Percentiles rank a stretch among this genome's conserved stretches.
phyloP scores from a whole-genome alignment of 2,797 vertebrate genomes.

The Cygnus olor region DNA sequence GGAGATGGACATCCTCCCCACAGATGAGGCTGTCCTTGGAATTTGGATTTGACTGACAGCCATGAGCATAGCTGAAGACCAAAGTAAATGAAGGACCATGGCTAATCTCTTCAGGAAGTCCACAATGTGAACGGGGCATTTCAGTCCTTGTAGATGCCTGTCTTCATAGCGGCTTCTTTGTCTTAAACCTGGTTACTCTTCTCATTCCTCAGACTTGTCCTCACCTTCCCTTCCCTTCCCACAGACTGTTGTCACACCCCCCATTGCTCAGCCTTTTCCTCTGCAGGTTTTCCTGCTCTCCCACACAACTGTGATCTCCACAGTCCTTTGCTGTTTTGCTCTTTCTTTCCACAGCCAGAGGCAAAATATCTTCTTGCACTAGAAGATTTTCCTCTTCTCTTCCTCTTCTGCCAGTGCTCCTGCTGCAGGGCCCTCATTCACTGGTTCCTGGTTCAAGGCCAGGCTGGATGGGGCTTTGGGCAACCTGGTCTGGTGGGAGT shows the following conservation, averaged over 20 bases:
- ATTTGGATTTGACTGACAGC: background rate
- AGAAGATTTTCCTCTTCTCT: background rate
- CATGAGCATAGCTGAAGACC: background rate
- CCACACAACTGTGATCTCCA: background rate
- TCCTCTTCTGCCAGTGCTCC: background rate
- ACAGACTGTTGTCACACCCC: background rate
- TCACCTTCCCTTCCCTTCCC: background rate
- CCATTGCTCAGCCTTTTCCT: background rate
- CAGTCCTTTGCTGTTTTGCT: background rate
- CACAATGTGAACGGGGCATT: fast-evolving
- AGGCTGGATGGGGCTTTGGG: no score
- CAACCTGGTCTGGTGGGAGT: no score
- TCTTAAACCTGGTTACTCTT: background rate
- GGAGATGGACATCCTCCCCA: fast-evolving
- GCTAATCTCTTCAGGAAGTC: background rate
- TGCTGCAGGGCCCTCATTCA: background rate
- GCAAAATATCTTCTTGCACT: background rate
- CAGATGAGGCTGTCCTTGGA: fast-evolving
- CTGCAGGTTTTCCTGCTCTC: background rate
- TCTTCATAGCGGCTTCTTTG: background rate
- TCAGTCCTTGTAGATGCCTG: background rate
- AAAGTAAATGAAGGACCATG: background rate
- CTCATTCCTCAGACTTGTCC: fast-evolving
- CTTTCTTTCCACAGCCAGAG: background rate
- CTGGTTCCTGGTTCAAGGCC: background rate